phyloP scores from a whole-genome alignment of 2,113 vertebrate genomes.

The Poecile atricapillus region DNA sequence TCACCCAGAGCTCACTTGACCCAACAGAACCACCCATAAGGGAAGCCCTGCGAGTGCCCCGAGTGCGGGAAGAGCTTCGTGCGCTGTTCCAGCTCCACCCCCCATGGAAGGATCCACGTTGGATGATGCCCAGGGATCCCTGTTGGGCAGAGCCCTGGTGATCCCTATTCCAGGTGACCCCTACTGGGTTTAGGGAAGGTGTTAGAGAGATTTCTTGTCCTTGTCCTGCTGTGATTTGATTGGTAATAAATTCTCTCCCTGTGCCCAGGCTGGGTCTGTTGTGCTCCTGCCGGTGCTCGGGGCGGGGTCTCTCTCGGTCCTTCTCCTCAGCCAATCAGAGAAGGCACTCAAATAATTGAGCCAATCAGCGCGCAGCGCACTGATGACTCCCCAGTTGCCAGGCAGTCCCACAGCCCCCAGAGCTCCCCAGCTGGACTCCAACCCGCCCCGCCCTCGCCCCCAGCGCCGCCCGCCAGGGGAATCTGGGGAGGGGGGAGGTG shows the following conservation, averaged over 20 bases:
- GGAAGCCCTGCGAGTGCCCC: not conserved
- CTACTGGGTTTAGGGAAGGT: not conserved
- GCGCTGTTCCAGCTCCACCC: not conserved
- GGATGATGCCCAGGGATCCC: not conserved
- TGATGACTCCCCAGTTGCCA: not conserved
- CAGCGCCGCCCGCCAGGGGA: not conserved
- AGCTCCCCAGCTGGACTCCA: not conserved
- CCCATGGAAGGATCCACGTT: rapidly evolving
- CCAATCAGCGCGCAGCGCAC: not conserved
- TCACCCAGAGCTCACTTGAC: not conserved
- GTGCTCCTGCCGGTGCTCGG: rapidly evolving
- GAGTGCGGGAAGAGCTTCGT: not conserved
- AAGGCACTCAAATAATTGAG: too few species aligned
- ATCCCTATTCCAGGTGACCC: rapidly evolving
- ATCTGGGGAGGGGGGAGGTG: not conserved
- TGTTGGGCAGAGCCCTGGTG: not conserved
- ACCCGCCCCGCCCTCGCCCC: not conserved
- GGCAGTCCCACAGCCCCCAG: not conserved
- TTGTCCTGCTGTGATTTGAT: not conserved
- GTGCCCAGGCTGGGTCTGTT: not conserved
- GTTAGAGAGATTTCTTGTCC: not conserved
- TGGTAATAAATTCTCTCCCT: not conserved
- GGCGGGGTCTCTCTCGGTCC: not conserved
- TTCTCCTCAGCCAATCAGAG: not conserved
- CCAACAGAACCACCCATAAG: not conserved